Conservation (phyloP, 2,888 invertebrate species). For the Macaria notata region DNA sequence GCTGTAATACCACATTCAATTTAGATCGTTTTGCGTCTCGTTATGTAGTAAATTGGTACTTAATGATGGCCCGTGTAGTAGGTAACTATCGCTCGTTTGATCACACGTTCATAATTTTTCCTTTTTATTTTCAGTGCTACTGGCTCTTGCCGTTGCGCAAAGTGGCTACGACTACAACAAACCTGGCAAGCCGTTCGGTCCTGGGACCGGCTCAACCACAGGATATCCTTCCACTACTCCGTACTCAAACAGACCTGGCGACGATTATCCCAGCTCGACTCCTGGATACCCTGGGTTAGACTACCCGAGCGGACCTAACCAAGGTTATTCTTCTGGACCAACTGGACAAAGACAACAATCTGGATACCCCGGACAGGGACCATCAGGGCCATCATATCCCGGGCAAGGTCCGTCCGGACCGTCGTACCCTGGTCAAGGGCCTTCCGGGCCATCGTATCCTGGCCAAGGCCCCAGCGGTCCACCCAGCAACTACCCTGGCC, state of each 20-base stretch:
- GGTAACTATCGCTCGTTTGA: no score
- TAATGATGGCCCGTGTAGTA: not conserved
- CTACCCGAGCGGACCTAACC: conserved; percentile 48
- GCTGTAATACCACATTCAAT: conserved; percentile 25
- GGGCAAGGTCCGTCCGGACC: conserved; percentile 34
- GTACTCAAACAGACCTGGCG: conserved; percentile 46
- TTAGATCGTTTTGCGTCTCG: conserved; percentile 18
- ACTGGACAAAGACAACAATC: conserved; percentile 39
- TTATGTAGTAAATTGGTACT: not conserved
- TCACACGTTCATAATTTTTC: not conserved
- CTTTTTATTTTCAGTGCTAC: conserved; percentile 62
- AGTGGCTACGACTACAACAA: conserved; percentile 89
- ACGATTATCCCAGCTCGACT: conserved; percentile 49
- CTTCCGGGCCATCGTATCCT: conserved; percentile 27
- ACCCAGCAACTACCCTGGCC: conserved; percentile 33
- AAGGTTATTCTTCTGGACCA: conserved; percentile 51
- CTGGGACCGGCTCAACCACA: conserved; percentile 38
- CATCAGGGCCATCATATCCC: conserved; percentile 36
- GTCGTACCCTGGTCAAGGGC: conserved; percentile 31
- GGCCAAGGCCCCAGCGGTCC: conserved; percentile 31
- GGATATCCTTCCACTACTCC: conserved; percentile 55
- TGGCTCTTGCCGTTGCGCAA: conserved; percentile 75
- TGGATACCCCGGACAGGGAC: conserved; percentile 47
- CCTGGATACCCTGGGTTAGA: conserved; percentile 55
- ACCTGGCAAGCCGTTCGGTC: conserved; percentile 83